Percentiles rank a stretch among this genome's conserved stretches.
These are phyloP conservation scores for Collichthys lucidus DNA, from an alignment of 2,113 vertebrate genomes.

Conservation along the genomic window DNA sequence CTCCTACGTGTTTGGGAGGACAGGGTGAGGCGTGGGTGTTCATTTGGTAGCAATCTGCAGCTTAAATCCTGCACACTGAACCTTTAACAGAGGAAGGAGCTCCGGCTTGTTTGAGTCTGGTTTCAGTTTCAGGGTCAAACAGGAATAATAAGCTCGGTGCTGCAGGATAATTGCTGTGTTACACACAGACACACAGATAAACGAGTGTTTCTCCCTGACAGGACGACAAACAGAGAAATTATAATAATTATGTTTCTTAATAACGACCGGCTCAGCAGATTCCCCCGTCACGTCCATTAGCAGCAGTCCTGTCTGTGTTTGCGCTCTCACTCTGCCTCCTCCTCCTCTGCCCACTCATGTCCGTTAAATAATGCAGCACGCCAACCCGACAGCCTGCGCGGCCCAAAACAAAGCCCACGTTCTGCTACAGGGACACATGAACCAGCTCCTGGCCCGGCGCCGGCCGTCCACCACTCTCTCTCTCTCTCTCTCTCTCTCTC, in stretches of 20 bases:
- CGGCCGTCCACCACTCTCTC: not conserved
- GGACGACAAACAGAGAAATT: not conserved
- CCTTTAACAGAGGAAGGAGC: not conserved
- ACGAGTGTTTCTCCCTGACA: not conserved
- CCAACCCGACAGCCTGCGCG: conserved; percentile 54
- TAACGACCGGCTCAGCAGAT: conserved; percentile 11
- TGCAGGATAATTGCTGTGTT: not conserved
- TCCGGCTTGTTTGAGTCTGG: not conserved
- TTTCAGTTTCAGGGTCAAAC: conserved; percentile 9
- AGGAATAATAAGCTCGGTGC: not conserved
- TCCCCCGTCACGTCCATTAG: not conserved
- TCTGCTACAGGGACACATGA: conserved; percentile 61
- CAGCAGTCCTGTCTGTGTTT: not conserved
- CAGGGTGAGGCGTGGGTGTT: too few species aligned
- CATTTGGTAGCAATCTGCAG: too few species aligned
- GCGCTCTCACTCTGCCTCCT: conserved; percentile 10
- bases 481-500: not conserved
- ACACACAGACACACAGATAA: not conserved
- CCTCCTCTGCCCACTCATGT: conserved; percentile 57
- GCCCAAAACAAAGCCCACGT: conserved; percentile 72
- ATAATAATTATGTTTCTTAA: not conserved
- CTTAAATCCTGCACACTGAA: too few species aligned
- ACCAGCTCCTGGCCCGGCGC: conserved; percentile 45
- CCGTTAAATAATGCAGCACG: conserved; percentile 77
- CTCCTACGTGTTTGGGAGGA: too few species aligned